phyloP scores from a whole-genome alignment of 2,888 invertebrate species.

The Zonitis immaculata region DNA sequence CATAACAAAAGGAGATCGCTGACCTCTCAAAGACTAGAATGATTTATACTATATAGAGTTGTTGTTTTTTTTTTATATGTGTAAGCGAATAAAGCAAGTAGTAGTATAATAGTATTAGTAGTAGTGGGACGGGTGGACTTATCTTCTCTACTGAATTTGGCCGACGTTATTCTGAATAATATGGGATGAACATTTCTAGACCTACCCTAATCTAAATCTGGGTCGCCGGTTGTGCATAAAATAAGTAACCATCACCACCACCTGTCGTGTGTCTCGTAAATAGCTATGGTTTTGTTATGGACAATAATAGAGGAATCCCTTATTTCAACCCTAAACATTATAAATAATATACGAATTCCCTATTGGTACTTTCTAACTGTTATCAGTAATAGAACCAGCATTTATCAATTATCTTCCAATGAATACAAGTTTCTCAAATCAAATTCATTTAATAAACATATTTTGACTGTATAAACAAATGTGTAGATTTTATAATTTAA shows the following conservation, averaged over 20 bases:
- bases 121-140: neutral
- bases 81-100: no score
- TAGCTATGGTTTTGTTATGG: conserved; percentile 5
- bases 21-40: conserved; percentile 18
- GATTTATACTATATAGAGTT: conserved; percentile 23
- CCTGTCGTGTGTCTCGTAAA: conserved; percentile 23
- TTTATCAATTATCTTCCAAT: no score
- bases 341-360: no score
- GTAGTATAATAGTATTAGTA: neutral
- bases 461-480: no score
- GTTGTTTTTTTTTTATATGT: no score
- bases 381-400: no score
- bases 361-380: no score
- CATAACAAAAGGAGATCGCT: conserved; percentile 17
- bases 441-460: no score
- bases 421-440: no score
- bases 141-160: neutral
- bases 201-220: conserved; percentile 30
- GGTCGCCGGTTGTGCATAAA: conserved; percentile 25
- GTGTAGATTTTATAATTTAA: no score
- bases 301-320: conserved; percentile 6
- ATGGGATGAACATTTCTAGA: conserved; percentile 26
- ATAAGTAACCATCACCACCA: conserved; percentile 21
- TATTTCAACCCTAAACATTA: neutral
- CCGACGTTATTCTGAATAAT: conserved; percentile 26